phyloP scores from a whole-genome alignment of 2,888 invertebrate genomes.

The Petrophora chlorosata region DNA sequence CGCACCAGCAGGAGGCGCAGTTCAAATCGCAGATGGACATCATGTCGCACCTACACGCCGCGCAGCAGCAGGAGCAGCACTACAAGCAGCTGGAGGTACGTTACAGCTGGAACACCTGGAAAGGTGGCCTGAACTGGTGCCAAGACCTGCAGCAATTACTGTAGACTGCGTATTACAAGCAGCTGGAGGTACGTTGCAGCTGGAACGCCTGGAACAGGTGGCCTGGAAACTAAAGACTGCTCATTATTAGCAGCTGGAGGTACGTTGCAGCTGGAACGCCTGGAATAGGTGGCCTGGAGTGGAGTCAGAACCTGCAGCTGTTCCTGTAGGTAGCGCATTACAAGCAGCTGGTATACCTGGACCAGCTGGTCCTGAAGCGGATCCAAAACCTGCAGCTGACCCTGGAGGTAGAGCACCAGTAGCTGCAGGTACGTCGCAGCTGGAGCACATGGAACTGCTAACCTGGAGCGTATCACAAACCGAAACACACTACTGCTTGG shows the following conservation, averaged over 20 bases:
- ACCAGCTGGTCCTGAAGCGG: slow-evolving; percentile 89
- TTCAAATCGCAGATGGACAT: slow-evolving; percentile 91
- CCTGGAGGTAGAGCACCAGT: slow-evolving; percentile 90
- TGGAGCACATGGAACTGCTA: slow-evolving; percentile 86
- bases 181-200: slow-evolving; percentile 86
- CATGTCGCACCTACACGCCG: slow-evolving; percentile 88
- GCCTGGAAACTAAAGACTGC: slow-evolving; percentile 91
- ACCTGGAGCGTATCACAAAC: too few species aligned
- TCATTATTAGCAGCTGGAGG: slow-evolving; percentile 90
- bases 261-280: slow-evolving; percentile 81
- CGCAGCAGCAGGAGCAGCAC: slow-evolving; percentile 92
- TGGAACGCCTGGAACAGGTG: slow-evolving; percentile 87
- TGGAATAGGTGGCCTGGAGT: slow-evolving; percentile 89
- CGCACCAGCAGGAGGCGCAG: slow-evolving; percentile 89
- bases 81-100: slow-evolving; percentile 88
- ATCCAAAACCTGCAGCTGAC: slow-evolving; percentile 93
- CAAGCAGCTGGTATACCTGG: slow-evolving; percentile 86
- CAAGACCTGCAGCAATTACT: slow-evolving; percentile 89
- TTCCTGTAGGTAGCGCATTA: slow-evolving; percentile 92
- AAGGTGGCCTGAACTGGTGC: slow-evolving; percentile 90
- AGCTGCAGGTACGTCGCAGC: slow-evolving; percentile 86
- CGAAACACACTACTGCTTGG: too few species aligned
- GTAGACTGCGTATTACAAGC: slow-evolving; percentile 91
- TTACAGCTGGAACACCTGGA: slow-evolving; percentile 85
- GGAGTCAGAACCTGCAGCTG: slow-evolving; percentile 89